A percentile compares a stretch with the other conserved stretches of the same genome.
Evolutionary conservation across 2,888 invertebrate species (phyloP).

Genomic region (Drosophila kanekoi): DNA sequence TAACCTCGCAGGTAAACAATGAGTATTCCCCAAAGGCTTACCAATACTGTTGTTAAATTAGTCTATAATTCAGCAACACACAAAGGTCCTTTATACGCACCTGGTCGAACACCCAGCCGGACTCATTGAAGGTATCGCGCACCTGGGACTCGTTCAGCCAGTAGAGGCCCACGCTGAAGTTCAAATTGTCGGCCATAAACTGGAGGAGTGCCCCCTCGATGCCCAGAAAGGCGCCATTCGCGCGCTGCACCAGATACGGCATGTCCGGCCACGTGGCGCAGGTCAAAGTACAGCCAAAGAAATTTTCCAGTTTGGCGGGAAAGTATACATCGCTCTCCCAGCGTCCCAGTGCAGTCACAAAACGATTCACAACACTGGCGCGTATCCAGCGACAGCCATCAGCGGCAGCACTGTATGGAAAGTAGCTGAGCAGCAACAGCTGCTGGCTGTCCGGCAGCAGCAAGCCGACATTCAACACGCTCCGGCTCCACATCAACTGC

Average conservation of each 20-base stretch:
- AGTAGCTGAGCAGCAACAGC: slow-evolving; percentile 71
- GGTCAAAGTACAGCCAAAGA: slow-evolving; percentile 72
- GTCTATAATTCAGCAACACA: background rate
- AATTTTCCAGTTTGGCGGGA: slow-evolving; percentile 67
- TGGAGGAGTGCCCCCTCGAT: slow-evolving; percentile 77
- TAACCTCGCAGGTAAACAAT: too few relatives aligned
- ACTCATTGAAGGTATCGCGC: slow-evolving; percentile 61
- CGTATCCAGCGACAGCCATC: slow-evolving; percentile 55
- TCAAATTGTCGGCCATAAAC: slow-evolving; percentile 68
- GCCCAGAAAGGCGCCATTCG: slow-evolving; percentile 62
- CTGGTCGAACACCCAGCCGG: slow-evolving; percentile 62
- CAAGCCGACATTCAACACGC: slow-evolving; percentile 65
- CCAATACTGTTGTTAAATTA: background rate
- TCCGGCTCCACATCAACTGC: slow-evolving; percentile 60
- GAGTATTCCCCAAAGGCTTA: too few relatives aligned
- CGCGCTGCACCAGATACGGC: slow-evolving; percentile 67
- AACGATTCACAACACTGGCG: slow-evolving; percentile 68
- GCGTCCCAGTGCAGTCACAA: background rate
- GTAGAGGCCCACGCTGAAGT: slow-evolving; percentile 68
- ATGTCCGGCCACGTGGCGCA: slow-evolving; percentile 79
- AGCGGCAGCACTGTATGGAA: slow-evolving; percentile 56
- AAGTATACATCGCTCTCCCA: slow-evolving; percentile 59
- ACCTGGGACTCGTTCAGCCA: slow-evolving; percentile 64
- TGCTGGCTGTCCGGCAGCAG: slow-evolving; percentile 25
- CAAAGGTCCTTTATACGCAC: slow-evolving; percentile 39